These are phyloP conservation scores for Myiothlypis chrysogaster DNA, from an alignment of 2,797 vertebrate genomes.

Conservation along the genomic window DNA sequence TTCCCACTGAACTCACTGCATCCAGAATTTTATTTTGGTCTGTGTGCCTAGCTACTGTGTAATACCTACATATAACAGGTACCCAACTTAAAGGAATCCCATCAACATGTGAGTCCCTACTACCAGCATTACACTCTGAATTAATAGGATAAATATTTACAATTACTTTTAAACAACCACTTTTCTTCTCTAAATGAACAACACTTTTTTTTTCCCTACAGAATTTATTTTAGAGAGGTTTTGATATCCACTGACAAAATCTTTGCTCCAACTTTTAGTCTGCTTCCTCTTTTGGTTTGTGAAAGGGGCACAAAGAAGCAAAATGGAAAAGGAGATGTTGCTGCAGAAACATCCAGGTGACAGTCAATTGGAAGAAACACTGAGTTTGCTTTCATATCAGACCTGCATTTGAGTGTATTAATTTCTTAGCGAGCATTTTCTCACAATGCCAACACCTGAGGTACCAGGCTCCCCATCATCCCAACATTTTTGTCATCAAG, in stretches of 20 bases:
- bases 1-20: background rate
- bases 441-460: accelerated
- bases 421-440: background rate
- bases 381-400: background rate
- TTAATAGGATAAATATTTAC: background rate
- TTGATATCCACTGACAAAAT: background rate
- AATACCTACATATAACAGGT: background rate
- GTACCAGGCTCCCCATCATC: background rate
- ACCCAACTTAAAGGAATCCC: background rate
- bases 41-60: background rate
- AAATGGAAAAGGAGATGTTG: background rate
- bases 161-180: background rate
- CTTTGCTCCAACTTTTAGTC: background rate
- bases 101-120: background rate
- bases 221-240: background rate
- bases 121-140: background rate
- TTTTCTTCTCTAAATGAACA: background rate
- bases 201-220: background rate
- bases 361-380: background rate
- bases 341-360: background rate
- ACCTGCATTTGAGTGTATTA: background rate
- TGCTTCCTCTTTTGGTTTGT: background rate
- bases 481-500: background rate
- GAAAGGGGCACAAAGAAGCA: background rate
- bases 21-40: background rate